A percentile compares a stretch with the other conserved stretches of the same genome.
These are phyloP conservation scores for Caenorhabditis zanzibari DNA, from an alignment of 2,888 invertebrate species.

Conservation along the genomic window DNA sequence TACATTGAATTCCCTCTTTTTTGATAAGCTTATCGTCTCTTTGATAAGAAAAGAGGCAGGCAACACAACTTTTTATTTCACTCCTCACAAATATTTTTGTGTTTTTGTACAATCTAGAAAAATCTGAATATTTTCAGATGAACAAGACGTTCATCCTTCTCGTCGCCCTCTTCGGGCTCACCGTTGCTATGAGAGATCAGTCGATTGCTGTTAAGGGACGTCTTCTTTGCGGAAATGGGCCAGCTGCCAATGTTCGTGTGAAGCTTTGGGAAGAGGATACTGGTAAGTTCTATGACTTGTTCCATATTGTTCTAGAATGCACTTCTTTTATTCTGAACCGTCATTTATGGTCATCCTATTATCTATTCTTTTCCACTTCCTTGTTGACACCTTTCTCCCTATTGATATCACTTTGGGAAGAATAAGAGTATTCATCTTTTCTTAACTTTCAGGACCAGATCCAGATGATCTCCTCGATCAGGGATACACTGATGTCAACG, in stretches of 20 bases:
- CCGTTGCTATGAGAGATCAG: slow-evolving; percentile 67
- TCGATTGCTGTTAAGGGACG: slow-evolving; percentile 74
- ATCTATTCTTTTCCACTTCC: neutral
- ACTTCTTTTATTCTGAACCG: neutral
- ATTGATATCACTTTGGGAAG: too few species aligned
- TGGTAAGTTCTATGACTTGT: slow-evolving; percentile 38
- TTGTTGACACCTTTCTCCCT: slow-evolving; percentile 1
- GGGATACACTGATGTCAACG: slow-evolving; percentile 75
- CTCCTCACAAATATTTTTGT: neutral
- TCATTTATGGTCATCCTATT: neutral
- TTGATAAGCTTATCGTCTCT: slow-evolving; percentile 9
- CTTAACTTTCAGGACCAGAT: slow-evolving; percentile 74
- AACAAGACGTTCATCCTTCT: slow-evolving; percentile 44
- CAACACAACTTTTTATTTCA: neutral
- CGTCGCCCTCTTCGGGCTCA: slow-evolving; percentile 61
- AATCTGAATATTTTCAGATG: slow-evolving; percentile 23
- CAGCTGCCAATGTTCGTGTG: slow-evolving; percentile 70
- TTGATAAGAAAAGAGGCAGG: slow-evolving; percentile 16
- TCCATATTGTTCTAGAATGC: neutral
- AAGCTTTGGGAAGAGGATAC: slow-evolving; percentile 78
- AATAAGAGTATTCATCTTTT: neutral
- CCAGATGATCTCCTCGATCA: slow-evolving; percentile 76
- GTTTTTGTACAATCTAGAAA: slow-evolving; percentile 3
- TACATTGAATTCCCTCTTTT: slow-evolving; percentile 12
- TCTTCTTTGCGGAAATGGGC: slow-evolving; percentile 71